Conservation (phyloP, 2,888 invertebrate genomes). For the Rhabditoides inermis region DNA sequence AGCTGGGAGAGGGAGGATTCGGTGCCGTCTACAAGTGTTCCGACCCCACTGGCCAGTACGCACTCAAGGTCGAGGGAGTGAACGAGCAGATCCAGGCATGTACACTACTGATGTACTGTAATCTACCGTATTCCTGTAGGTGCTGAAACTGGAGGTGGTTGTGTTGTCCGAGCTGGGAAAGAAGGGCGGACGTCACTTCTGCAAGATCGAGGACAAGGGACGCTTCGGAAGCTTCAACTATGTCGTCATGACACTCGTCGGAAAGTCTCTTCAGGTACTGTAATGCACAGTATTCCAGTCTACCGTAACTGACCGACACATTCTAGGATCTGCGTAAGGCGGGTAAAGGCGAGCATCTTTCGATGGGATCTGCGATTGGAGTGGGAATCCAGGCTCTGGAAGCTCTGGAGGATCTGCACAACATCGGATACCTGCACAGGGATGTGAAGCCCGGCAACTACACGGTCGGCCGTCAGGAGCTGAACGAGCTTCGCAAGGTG, state of each 20-base stretch:
- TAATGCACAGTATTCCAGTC: not conserved
- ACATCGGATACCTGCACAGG: slow-evolving; percentile 37
- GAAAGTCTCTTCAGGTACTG: slow-evolving; percentile 33
- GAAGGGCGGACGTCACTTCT: slow-evolving; percentile 43
- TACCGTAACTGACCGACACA: not conserved
- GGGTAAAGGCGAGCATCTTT: slow-evolving; percentile 15
- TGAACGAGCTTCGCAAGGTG: slow-evolving; percentile 30
- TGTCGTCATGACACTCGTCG: slow-evolving; percentile 48
- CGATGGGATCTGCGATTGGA: slow-evolving; percentile 27
- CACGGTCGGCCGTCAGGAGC: slow-evolving; percentile 29
- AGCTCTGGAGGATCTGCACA: slow-evolving; percentile 38
- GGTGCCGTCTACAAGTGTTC: slow-evolving; percentile 38
- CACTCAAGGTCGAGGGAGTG: slow-evolving; percentile 40
- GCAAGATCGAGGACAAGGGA: slow-evolving; percentile 48
- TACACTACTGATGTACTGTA: too few relatives aligned
- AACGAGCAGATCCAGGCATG: slow-evolving; percentile 33
- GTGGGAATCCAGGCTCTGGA: slow-evolving; percentile 28
- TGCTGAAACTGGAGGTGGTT: slow-evolving; percentile 48
- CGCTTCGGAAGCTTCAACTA: slow-evolving; percentile 44
- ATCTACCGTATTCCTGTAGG: slow-evolving; percentile 14
- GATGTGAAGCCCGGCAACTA: slow-evolving; percentile 36
- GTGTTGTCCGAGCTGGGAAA: slow-evolving; percentile 43
- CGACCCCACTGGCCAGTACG: slow-evolving; percentile 39
- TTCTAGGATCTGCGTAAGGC: slow-evolving; percentile 8
- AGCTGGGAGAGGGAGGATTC: slow-evolving; percentile 46